Percentiles rank a stretch among this genome's conserved stretches.
phyloP scores from a whole-genome alignment of 2,888 invertebrate species.

The Netelia virgata region DNA sequence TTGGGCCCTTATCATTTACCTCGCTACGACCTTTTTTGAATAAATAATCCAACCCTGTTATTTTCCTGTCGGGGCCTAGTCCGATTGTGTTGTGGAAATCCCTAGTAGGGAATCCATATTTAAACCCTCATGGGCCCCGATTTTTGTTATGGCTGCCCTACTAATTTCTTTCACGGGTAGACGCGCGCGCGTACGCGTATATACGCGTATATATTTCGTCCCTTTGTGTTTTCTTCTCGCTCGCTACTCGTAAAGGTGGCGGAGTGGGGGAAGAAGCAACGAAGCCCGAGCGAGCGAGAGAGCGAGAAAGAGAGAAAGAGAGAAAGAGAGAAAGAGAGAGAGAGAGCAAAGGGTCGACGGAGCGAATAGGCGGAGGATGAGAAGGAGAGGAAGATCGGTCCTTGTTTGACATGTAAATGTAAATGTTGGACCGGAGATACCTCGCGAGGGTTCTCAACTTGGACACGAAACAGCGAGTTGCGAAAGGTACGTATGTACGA shows the following conservation, averaged over 20 bases:
- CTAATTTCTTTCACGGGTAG: too few species aligned
- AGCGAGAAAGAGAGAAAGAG: background rate
- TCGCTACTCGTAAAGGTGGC: background rate
- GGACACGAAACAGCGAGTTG: constrained; percentile 17
- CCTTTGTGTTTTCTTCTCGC: too few species aligned
- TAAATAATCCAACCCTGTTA: too few species aligned
- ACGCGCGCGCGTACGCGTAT: background rate
- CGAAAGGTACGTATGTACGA: constrained; percentile 32
- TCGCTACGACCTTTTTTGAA: too few species aligned
- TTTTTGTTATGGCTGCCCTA: too few species aligned
- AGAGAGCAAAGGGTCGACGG: constrained; percentile 31
- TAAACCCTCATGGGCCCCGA: too few species aligned
- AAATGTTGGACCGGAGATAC: constrained; percentile 79
- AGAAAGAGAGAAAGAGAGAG: background rate
- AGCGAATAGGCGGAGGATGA: constrained; percentile 14
- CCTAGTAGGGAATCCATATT: too few species aligned
- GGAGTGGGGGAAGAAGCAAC: background rate
- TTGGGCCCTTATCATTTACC: too few species aligned
- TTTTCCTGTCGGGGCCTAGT: too few species aligned
- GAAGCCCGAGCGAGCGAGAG: background rate
- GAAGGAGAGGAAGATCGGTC: constrained; percentile 70
- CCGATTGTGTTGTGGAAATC: too few species aligned
- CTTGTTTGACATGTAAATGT: constrained; percentile 82
- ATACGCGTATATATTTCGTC: too few species aligned
- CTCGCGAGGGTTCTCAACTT: constrained; percentile 75